Conservation (phyloP, 2,113 vertebrate genomes). For the Corythoichthys intestinalis region DNA sequence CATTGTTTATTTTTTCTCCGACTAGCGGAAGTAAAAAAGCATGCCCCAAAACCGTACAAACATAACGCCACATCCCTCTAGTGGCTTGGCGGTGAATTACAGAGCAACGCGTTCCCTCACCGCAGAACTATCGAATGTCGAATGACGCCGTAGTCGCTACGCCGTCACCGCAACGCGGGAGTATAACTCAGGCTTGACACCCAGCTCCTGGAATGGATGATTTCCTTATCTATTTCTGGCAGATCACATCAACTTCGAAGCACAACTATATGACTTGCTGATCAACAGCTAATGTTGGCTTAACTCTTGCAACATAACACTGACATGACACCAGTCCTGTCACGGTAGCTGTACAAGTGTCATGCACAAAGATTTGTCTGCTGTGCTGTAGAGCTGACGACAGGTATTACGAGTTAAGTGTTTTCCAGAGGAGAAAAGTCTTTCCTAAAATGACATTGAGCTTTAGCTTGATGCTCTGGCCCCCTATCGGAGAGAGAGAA, state of each 20-base stretch:
- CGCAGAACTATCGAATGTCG: no score
- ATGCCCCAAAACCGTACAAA: no score
- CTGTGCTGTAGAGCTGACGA: not conserved
- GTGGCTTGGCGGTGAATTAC: no score
- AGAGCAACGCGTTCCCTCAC: no score
- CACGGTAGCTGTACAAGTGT: not conserved
- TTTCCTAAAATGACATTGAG: not conserved
- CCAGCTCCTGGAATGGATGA: not conserved
- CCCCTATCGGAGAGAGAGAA: not conserved
- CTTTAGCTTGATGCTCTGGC: not conserved
- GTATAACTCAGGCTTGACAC: no score
- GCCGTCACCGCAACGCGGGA: no score
- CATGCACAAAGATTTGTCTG: not conserved
- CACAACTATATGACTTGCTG: not conserved
- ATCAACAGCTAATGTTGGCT: not conserved
- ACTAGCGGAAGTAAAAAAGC: no score
- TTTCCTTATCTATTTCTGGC: not conserved
- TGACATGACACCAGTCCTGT: not conserved
- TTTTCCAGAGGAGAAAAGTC: not conserved
- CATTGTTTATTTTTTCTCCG: no score
- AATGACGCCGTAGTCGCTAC: no score
- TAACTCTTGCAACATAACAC: not conserved
- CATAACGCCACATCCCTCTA: no score
- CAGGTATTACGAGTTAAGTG: conserved; percentile 1
- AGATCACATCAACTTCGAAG: not conserved